Conservation (phyloP, 2,888 invertebrate species). For the Parapristionchus giblindavisi region DNA sequence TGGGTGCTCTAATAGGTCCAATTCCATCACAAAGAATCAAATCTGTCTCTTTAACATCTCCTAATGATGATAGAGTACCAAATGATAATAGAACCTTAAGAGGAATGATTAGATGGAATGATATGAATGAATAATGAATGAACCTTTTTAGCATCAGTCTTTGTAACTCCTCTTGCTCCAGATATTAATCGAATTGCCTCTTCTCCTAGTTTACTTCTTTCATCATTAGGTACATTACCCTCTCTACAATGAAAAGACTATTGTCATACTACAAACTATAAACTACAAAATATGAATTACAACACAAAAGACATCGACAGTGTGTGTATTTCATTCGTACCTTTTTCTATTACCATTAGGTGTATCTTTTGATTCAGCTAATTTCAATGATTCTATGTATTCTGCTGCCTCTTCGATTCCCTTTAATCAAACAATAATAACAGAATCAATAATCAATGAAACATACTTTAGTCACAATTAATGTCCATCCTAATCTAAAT, state of each 20-base stretch:
- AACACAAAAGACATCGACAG: no score
- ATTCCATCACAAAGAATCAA: slow-evolving; percentile 61
- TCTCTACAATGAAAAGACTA: no score
- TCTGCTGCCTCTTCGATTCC: slow-evolving; percentile 67
- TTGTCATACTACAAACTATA: no score
- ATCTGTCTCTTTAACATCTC: slow-evolving; percentile 55
- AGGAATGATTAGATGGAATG: not conserved
- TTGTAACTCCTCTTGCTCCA: slow-evolving; percentile 60
- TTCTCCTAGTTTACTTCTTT: slow-evolving; percentile 47
- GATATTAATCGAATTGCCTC: slow-evolving; percentile 61
- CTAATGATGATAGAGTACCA: slow-evolving; percentile 56
- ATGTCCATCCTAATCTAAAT: slow-evolving; percentile 61
- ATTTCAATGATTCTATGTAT: slow-evolving; percentile 66
- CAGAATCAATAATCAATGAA: no score
- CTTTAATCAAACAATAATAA: not conserved
- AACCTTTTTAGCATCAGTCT: slow-evolving; percentile 62
- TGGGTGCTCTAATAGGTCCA: slow-evolving; percentile 62
- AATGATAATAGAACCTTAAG: slow-evolving; percentile 58
- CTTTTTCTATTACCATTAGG: slow-evolving; percentile 17
- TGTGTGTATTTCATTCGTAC: not conserved
- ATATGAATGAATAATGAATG: not conserved
- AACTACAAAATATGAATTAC: no score
- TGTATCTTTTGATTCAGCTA: slow-evolving; percentile 55
- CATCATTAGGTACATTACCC: not conserved
- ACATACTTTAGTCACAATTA: slow-evolving; percentile 53